These are phyloP conservation scores for Hecatera dysodea DNA, from an alignment of 2,888 invertebrate genomes.

Conservation along the genomic window DNA sequence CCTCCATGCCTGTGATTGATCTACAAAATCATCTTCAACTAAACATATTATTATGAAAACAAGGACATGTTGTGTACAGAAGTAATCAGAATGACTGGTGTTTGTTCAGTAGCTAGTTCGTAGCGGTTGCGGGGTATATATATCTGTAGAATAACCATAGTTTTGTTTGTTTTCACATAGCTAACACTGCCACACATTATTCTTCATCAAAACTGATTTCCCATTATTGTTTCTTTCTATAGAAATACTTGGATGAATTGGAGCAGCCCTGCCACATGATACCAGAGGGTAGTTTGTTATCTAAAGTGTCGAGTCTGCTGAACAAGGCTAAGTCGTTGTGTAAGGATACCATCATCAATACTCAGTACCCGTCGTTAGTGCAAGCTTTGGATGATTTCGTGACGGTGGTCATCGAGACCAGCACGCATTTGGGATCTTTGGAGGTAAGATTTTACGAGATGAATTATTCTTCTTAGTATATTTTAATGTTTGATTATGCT, in stretches of 20 bases:
- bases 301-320: conserved; percentile 86
- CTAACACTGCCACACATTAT: conserved; percentile 37
- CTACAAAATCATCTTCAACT: not conserved
- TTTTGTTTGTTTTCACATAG: conserved; percentile 47
- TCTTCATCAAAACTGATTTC: conserved; percentile 1
- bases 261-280: conserved; percentile 76
- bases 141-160: conserved; percentile 32
- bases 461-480: too few species aligned
- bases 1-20: not conserved
- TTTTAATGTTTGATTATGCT: too few species aligned
- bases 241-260: conserved; percentile 86
- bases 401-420: conserved; percentile 92
- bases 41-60: not conserved
- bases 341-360: conserved; percentile 91
- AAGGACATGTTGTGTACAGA: conserved; percentile 28
- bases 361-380: conserved; percentile 91
- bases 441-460: conserved; percentile 84
- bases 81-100: conserved; percentile 21
- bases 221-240: conserved; percentile 36
- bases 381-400: conserved; percentile 92
- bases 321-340: conserved; percentile 92
- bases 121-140: conserved; percentile 55
- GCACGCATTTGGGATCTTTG: conserved; percentile 92
- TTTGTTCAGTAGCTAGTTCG: conserved; percentile 31
- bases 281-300: conserved; percentile 79